Base-by-base conservation (phyloP, 2,888 invertebrate genomes). In the Melanostoma mellinum region DNA sequence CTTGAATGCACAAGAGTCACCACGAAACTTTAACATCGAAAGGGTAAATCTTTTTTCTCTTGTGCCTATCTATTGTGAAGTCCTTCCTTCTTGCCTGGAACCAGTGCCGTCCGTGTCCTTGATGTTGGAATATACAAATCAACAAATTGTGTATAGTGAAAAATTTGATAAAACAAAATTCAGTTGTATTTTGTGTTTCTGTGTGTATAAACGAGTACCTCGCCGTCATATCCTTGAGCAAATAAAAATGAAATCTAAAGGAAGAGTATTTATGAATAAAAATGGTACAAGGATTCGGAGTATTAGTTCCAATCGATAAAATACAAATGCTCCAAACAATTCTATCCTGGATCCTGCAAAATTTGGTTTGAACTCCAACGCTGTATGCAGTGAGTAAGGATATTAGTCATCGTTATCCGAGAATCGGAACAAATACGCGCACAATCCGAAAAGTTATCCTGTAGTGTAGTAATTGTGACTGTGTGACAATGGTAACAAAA, bases 351-450 rank as follows among this genome's bases (percentile, higher is more conserved):
- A 50, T 63, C 50, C 48, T 63, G 63, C 50, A 63, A 63, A 50
- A 63, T 38, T 36, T 50, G 63, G 36, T 63, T 38, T 50, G 63
- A 63, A 63, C 48, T 63, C 50, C 63, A 63, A 63, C 63, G 30
- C 63, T 60, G 55, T 81, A 55, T 82, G 82, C 82, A 77, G 63
- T 74, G 73, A 78, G 68, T 69, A 78, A 78, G 73, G 78, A 78
- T 78, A 82, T 82, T 82, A 82, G 82, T 82, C 82, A 82, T 82
- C 82, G 68, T 44, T 35, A 61, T 58, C 4, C 53, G 44, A 73
- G 78, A 50, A 38, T 63, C 69, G 48, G 53, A 65, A 78, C 44
- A 78, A 74, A 71, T 74, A 73, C 73, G 82, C 73, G 82, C 82
- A 82, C 68, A 82, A 82, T 81, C 80, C 75, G 30, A 50, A 42